Percentiles rank a stretch among this genome's conserved stretches.
These are phyloP conservation scores for Aix galericulata DNA, from an alignment of 2,113 vertebrate species.

Conservation along the genomic window DNA sequence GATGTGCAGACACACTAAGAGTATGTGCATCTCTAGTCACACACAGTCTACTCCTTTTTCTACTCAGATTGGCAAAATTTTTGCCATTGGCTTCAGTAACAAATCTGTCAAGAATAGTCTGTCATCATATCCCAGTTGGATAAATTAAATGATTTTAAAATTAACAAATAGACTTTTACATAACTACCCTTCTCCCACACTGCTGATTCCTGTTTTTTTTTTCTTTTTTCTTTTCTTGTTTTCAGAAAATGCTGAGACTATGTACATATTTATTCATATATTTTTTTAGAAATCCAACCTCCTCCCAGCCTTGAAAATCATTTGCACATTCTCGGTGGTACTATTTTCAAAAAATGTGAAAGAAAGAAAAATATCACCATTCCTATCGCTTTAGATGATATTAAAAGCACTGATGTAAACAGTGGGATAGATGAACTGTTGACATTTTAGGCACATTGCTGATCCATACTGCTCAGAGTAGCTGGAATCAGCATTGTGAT, in stretches of 20 bases:
- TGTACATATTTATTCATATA: neutral
- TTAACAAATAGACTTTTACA: neutral
- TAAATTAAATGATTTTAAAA: neutral
- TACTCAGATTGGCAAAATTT: neutral
- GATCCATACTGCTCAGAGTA: neutral
- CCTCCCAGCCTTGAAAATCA: neutral
- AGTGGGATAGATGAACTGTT: neutral
- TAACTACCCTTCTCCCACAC: neutral
- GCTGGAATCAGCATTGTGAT: neutral
- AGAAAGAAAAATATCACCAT: neutral
- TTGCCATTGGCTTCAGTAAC: neutral
- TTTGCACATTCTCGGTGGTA: neutral
- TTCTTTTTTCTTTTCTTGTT: neutral
- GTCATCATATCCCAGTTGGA: neutral
- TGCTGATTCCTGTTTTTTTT: neutral
- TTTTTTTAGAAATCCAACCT: neutral
- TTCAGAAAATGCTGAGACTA: neutral
- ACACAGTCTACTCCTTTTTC: neutral
- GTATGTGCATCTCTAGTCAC: neutral
- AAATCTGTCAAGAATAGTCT: neutral
- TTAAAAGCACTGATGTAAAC: neutral
- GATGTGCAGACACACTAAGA: neutral
- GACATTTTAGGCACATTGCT: neutral
- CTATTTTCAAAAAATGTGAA: neutral
- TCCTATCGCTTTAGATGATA: neutral